Conservation (phyloP, 37 sponge, comb jelly and placozoan genomes). For the Ephydatia muelleri region DNA sequence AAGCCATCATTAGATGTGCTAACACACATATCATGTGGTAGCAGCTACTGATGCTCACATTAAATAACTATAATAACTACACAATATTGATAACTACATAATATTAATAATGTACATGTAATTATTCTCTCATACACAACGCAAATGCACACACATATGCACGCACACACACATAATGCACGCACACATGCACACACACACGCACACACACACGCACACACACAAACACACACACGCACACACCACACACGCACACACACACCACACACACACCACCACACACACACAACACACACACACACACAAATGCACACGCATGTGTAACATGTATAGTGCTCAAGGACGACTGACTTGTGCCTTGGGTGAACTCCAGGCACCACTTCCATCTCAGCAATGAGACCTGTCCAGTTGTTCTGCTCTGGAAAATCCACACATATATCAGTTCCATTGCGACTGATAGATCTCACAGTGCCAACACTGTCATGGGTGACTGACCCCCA, state of each 20-base stretch:
- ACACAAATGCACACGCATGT: too few relatives aligned
- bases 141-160: background rate
- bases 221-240: background rate
- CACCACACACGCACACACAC: background rate
- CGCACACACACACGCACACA: background rate
- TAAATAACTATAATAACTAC: too few relatives aligned
- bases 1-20: background rate
- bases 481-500: conserved; percentile 90
- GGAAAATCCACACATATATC: conserved; percentile 91
- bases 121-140: conserved; percentile 7
- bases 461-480: conserved; percentile 82
- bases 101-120: too few relatives aligned
- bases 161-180: conserved; percentile 14
- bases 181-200: background rate
- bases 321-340: background rate
- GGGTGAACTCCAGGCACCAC: conserved; percentile 83
- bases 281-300: too few relatives aligned
- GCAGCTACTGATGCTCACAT: too few relatives aligned
- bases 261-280: too few relatives aligned
- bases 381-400: conserved; percentile 93
- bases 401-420: conserved; percentile 96
- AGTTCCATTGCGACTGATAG: conserved; percentile 80
- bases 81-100: too few relatives aligned
- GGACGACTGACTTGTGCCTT: conserved; percentile 50
- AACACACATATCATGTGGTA: too few relatives aligned